Base-by-base conservation (phyloP, 2,888 invertebrate genomes). In the Crematogaster levior region DNA sequence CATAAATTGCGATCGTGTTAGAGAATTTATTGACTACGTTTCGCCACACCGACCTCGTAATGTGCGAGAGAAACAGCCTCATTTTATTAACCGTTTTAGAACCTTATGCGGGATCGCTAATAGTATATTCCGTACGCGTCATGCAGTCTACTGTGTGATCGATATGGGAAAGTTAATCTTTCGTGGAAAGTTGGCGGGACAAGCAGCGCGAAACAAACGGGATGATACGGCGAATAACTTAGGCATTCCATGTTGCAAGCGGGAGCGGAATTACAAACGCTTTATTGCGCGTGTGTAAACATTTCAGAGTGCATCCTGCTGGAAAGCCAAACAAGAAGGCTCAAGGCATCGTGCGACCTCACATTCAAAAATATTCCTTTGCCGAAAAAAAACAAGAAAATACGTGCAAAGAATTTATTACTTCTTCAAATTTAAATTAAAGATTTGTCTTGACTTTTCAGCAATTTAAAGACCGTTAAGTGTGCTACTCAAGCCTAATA, bases 141-240 rank as follows among this genome's bases (percentile, higher is more conserved):
- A 27, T 65, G 63, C 43, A 65, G 40, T 65, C 46, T 61, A 27
- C 40, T 46, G 10, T 24, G 48, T 51, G 77, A 79, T 56, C 73
- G 56, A 79, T 79, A 79, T 24, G 73, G 37, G 77, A 79, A 73
- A 79, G 77, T 43, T 56, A 27, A 79, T 79, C 72, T 73, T 73
- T 46, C 77, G 53, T 79, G 77, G 77, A 79, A 79, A 79, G 77
- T 79, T 73, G 56, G 15, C 15, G 40, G 46, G 73, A 43, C 73
- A 46, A 30, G 37, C 77, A 51, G 43, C 30, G 77, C 77, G 43
- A 72, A 56, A 79, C 37, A 79, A 73, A 40, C 56, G 43, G 40
- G 56, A 79, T 73, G 77, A 56, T 46, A 56, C 34, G 56, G 72
- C 74, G 24, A 56, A 72, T 77, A 70, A 43, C 74, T 79, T 56